Evolutionary conservation across 2,888 invertebrate species (phyloP).

Genomic region (Chorisops tibialis): DNA sequence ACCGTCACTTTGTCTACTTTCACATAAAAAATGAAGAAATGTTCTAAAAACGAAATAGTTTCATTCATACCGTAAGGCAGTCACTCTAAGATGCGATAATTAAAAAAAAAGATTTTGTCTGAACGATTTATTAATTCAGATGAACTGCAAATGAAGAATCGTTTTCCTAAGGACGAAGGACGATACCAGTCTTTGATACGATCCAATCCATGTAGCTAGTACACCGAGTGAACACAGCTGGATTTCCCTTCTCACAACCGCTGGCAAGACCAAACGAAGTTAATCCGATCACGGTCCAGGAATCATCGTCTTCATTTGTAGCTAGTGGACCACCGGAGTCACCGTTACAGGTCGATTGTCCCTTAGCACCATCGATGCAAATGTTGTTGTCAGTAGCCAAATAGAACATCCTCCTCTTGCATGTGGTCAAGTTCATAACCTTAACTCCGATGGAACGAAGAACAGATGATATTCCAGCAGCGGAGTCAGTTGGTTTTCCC

Average conservation of each 20-base stretch:
- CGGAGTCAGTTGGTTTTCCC: slow-evolving; percentile 42
- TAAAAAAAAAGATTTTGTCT: no score
- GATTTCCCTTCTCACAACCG: slow-evolving; percentile 26
- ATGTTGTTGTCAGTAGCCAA: slow-evolving; percentile 35
- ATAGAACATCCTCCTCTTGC: slow-evolving; percentile 5
- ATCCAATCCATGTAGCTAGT: slow-evolving; percentile 27
- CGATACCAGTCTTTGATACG: not conserved
- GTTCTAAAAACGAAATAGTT: no score
- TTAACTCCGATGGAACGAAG: slow-evolving; percentile 10
- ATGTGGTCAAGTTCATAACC: not conserved
- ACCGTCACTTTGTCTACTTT: no score
- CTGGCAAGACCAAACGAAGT: slow-evolving; percentile 25
- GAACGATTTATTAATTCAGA: no score
- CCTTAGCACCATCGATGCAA: slow-evolving; percentile 42
- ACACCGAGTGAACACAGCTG: slow-evolving; percentile 26
- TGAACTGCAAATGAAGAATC: no score
- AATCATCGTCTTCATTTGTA: slow-evolving; percentile 20
- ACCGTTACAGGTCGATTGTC: slow-evolving; percentile 45
- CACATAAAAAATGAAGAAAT: no score
- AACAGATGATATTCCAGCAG: not conserved
- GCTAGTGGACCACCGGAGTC: slow-evolving; percentile 46
- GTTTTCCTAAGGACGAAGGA: slow-evolving; percentile 4
- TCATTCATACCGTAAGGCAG: no score
- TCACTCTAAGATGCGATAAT: no score
- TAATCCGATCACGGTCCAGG: slow-evolving; percentile 18